These are phyloP conservation scores for Megalurothrips usitatus DNA, from an alignment of 2,888 invertebrate species.

Conservation along the genomic window DNA sequence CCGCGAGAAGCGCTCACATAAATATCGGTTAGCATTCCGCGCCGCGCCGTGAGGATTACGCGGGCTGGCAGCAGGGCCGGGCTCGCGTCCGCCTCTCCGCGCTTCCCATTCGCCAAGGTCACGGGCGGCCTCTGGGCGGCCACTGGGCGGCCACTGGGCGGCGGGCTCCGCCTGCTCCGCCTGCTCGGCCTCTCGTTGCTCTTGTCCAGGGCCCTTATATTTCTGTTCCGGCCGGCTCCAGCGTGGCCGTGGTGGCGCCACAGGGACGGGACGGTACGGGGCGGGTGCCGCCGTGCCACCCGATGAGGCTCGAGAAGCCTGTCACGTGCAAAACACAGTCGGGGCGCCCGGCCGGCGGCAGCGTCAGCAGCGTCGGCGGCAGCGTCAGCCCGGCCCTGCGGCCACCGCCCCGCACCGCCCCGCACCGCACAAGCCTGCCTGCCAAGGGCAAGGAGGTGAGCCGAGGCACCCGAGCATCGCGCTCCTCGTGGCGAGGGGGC, in stretches of 20 bases:
- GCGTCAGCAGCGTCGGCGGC: too few relatives aligned
- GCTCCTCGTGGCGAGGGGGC: too few relatives aligned
- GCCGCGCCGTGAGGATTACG: too few relatives aligned
- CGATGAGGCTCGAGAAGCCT: background rate
- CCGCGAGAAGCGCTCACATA: background rate
- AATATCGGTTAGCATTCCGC: background rate
- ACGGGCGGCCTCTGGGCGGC: too few relatives aligned
- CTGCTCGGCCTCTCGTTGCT: background rate
- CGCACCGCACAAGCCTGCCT: background rate
- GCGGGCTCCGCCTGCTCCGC: background rate
- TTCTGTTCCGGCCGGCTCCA: background rate
- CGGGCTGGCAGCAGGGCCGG: too few relatives aligned
- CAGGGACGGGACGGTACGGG: background rate
- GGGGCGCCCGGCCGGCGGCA: too few relatives aligned
- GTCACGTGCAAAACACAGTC: too few relatives aligned
- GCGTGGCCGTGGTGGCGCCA: background rate
- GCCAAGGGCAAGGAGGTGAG: conserved; percentile 10
- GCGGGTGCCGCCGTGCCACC: background rate
- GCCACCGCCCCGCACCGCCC: background rate
- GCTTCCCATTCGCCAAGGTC: background rate
- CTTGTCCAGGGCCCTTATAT: background rate
- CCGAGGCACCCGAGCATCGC: too few relatives aligned
- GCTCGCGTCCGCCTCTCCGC: too few relatives aligned
- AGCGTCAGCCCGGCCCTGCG: too few relatives aligned
- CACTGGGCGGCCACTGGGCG: too few relatives aligned